A percentile compares a stretch with the other conserved stretches of the same genome.
These are phyloP conservation scores for Tetramorium alpestre DNA, from an alignment of 1,140 invertebrate species.

Conservation along the genomic window DNA sequence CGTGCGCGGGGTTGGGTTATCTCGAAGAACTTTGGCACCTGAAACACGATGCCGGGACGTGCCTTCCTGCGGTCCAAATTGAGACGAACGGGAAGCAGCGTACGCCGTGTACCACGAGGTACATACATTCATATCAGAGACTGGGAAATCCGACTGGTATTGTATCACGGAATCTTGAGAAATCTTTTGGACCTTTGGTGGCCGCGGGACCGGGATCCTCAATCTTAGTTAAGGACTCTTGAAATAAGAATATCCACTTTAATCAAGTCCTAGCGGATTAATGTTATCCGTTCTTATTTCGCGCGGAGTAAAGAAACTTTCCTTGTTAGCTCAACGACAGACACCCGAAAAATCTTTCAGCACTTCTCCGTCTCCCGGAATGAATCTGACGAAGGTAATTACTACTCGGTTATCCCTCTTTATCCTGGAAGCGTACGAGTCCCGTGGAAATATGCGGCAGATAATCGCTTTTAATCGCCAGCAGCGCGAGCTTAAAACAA, in stretches of 20 bases:
- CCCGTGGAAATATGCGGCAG: constrained; percentile 1
- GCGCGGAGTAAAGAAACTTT: constrained; percentile 2
- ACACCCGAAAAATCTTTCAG: not conserved
- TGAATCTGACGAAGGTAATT: not conserved
- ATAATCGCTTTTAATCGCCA: constrained; percentile 24
- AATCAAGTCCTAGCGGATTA: constrained; percentile 13
- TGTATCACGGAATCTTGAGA: constrained; percentile 25
- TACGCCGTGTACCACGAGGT: not conserved
- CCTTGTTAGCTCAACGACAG: not conserved
- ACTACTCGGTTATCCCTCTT: not conserved
- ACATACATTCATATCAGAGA: constrained; percentile 32
- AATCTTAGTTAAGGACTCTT: not conserved
- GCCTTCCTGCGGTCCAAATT: constrained; percentile 29
- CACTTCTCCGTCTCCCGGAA: not conserved
- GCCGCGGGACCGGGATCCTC: not conserved
- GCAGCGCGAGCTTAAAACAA: constrained; percentile 23
- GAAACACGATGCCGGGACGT: constrained; percentile 34
- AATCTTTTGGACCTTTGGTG: not conserved
- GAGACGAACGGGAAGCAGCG: constrained; percentile 24
- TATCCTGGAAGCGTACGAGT: not conserved
- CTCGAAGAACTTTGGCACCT: constrained; percentile 48
- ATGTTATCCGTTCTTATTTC: not conserved
- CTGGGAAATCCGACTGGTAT: not conserved
- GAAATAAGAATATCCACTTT: constrained; percentile 4
- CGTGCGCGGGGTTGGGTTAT: not conserved